Percentiles rank a stretch among this genome's conserved stretches.
These are phyloP conservation scores for Drosophila paramelanica DNA, from an alignment of 2,888 invertebrate genomes.

Conservation along the genomic window DNA sequence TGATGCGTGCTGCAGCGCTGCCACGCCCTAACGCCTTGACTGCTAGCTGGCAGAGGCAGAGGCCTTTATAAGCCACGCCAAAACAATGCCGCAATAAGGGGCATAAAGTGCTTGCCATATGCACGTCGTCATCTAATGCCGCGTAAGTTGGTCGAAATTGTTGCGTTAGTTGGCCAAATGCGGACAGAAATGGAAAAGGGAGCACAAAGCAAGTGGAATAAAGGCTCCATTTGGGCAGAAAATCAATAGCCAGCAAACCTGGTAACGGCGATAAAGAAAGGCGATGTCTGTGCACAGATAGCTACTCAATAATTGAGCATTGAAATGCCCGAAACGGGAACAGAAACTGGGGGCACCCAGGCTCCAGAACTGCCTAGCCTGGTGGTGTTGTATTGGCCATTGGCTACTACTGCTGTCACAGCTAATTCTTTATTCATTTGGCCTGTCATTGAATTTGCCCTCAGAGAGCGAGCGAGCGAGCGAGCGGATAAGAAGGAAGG, in stretches of 20 bases:
- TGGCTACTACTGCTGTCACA: conserved; percentile 49
- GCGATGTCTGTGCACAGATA: conserved; percentile 25
- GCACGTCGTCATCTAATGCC: conserved; percentile 46
- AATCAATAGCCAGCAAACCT: conserved; percentile 48
- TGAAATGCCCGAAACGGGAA: conserved; percentile 25
- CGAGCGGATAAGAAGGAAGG: not conserved
- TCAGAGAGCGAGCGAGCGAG: not conserved
- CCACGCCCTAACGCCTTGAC: conserved; percentile 3
- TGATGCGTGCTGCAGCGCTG: conserved; percentile 60
- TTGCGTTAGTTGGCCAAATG: conserved; percentile 29
- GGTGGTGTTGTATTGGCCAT: conserved; percentile 8
- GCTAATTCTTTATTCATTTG: conserved; percentile 75
- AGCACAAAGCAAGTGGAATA: conserved; percentile 4
- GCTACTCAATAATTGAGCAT: conserved; percentile 61
- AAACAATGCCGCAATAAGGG: conserved; percentile 19
- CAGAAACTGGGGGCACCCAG: not conserved
- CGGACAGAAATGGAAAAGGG: not conserved
- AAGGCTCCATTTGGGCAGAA: conserved; percentile 35
- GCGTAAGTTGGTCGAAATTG: conserved; percentile 40
- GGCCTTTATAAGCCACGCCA: conserved; percentile 18
- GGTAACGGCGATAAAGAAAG: conserved; percentile 31
- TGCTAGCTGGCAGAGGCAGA: not conserved
- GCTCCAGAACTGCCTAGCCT: not conserved
- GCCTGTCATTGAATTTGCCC: conserved; percentile 55
- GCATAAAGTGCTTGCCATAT: conserved; percentile 42